Evolutionary conservation across 2,888 invertebrate genomes (phyloP).

Genomic region (Hedychridium roseum): DNA sequence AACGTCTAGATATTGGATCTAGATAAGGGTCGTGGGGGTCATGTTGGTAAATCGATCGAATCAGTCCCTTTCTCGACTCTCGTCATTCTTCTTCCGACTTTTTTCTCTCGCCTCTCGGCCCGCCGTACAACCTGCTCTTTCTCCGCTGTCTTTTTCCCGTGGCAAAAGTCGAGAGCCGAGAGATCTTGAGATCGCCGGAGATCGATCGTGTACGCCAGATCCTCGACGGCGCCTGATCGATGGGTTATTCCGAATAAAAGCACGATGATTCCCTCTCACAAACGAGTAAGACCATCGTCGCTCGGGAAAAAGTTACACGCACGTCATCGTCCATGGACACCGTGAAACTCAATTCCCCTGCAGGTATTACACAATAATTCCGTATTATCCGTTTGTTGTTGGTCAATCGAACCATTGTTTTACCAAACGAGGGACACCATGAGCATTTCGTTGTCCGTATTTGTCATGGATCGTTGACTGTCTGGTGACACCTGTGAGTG

Average conservation of each 20-base stretch:
- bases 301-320: not conserved
- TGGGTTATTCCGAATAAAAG: slow-evolving; percentile 16
- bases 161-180: slow-evolving; percentile 32
- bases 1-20: slow-evolving; percentile 57
- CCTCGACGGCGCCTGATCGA: slow-evolving; percentile 27
- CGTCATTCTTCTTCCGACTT: not conserved
- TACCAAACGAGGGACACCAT: no score
- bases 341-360: no score
- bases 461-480: no score
- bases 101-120: slow-evolving; percentile 4
- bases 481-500: no score
- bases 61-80: slow-evolving; percentile 5
- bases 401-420: no score
- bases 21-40: slow-evolving; percentile 41
- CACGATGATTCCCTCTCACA: not conserved
- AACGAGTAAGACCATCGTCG: no score
- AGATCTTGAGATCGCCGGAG: slow-evolving; percentile 12
- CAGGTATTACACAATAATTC: no score
- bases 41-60: slow-evolving; percentile 30
- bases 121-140: not conserved
- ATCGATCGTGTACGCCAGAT: slow-evolving; percentile 15
- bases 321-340: not conserved
- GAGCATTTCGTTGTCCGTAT: no score
- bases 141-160: slow-evolving; percentile 27
- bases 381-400: no score